phyloP scores from a whole-genome alignment of 2,888 invertebrate genomes.

The Rhorus exstirpatorius region DNA sequence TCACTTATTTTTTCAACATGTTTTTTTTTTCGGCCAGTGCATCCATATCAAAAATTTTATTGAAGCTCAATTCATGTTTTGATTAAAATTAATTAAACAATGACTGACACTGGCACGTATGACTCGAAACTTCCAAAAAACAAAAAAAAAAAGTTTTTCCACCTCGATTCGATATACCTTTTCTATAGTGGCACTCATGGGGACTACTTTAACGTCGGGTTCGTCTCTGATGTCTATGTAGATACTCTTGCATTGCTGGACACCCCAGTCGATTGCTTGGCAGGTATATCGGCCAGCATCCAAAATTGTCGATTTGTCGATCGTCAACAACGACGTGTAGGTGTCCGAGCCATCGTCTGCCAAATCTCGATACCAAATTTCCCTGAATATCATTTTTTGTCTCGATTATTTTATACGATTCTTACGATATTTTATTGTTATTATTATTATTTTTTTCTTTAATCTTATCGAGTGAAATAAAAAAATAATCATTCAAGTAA shows the following conservation, averaged over 20 bases:
- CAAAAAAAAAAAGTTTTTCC: neutral
- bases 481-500: neutral
- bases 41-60: too few species aligned
- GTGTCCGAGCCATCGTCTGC: conserved; percentile 87
- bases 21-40: too few species aligned
- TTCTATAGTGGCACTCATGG: conserved; percentile 90
- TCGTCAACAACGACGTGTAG: conserved; percentile 91
- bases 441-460: too few species aligned
- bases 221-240: conserved; percentile 88
- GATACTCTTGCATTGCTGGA: conserved; percentile 90
- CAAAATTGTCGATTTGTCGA: conserved; percentile 90
- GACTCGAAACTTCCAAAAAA: too few species aligned
- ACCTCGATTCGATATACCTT: conserved; percentile 87
- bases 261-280: conserved; percentile 91
- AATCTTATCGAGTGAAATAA: too few species aligned
- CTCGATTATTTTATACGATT: neutral
- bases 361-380: conserved; percentile 85
- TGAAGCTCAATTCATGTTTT: too few species aligned
- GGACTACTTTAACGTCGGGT: conserved; percentile 90
- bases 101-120: too few species aligned
- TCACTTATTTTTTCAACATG: too few species aligned
- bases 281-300: conserved; percentile 94
- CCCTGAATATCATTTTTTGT: conserved; percentile 74
- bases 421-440: too few species aligned
- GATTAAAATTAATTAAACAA: too few species aligned